Percentiles rank a stretch among this genome's conserved stretches.
Evolutionary conservation across 2,888 invertebrate species (phyloP).

Genomic region (Nemurella pictetii): DNA sequence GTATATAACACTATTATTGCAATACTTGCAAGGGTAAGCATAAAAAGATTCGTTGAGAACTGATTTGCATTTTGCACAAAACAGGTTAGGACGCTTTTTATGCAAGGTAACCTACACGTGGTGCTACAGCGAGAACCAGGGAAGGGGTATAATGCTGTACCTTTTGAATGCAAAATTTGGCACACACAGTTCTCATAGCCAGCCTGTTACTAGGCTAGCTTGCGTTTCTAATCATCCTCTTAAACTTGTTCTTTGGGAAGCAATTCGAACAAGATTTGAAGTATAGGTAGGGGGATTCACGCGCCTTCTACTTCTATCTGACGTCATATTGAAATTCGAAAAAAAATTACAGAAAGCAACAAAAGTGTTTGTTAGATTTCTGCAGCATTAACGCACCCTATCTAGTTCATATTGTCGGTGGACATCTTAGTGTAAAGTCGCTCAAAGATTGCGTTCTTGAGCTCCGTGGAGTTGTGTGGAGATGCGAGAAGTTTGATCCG

Average conservation of each 20-base stretch:
- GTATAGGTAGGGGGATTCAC: not conserved
- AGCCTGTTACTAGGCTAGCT: not conserved
- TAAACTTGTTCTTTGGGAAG: not conserved
- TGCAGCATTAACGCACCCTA: not conserved
- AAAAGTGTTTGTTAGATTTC: not conserved
- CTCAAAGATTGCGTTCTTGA: too few species aligned
- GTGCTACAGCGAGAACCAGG: not conserved
- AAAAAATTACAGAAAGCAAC: not conserved
- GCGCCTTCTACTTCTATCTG: not conserved
- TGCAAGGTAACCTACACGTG: not conserved
- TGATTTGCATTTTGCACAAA: conserved; percentile 24
- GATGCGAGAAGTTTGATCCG: too few species aligned
- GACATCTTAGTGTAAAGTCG: too few species aligned
- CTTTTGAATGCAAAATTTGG: conserved; percentile 16
- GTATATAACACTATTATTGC: not conserved
- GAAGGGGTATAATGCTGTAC: not conserved
- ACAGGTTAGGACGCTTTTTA: not conserved
- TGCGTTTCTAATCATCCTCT: not conserved
- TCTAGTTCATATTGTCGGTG: not conserved
- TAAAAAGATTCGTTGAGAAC: not conserved
- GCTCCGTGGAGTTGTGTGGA: too few species aligned
- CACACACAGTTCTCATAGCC: not conserved
- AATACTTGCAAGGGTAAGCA: not conserved
- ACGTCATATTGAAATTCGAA: not conserved
- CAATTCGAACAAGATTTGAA: not conserved